Conservation (phyloP, 1,140 invertebrate species). For the Drosophila teissieri region DNA sequence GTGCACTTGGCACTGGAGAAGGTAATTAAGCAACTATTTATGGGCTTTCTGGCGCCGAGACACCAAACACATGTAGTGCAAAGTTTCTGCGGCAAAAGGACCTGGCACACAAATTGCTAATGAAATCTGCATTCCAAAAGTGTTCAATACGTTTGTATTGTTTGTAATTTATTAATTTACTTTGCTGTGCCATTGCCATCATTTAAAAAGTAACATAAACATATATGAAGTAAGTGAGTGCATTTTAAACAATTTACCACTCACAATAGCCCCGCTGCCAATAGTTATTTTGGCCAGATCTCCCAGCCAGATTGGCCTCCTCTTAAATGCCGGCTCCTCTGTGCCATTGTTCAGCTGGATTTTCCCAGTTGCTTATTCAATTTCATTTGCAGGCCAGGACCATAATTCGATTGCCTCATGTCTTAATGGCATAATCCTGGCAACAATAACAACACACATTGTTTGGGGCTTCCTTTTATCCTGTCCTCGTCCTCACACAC, state of each 20-base stretch:
- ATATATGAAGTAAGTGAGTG: too few relatives aligned
- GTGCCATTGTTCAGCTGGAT: constrained; percentile 28
- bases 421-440: constrained; percentile 79
- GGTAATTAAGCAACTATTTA: constrained; percentile 80
- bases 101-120: neutral
- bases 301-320: constrained; percentile 12
- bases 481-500: neutral
- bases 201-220: too few relatives aligned
- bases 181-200: too few relatives aligned
- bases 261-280: neutral
- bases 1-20: constrained; percentile 68
- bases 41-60: constrained; percentile 38
- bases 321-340: constrained; percentile 28
- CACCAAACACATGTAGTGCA: constrained; percentile 60
- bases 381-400: constrained; percentile 39
- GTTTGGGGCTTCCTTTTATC: constrained; percentile 17
- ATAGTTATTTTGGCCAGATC: constrained; percentile 23
- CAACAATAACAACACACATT: constrained; percentile 60
- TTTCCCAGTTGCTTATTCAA: constrained; percentile 34
- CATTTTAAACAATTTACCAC: neutral
- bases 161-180: neutral
- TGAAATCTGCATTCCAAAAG: neutral
- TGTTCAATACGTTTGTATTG: neutral
- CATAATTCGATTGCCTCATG: constrained; percentile 71
- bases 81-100: neutral